Conservation (phyloP, 1,140 invertebrate species). For the Macrotrachela quadricornifera region DNA sequence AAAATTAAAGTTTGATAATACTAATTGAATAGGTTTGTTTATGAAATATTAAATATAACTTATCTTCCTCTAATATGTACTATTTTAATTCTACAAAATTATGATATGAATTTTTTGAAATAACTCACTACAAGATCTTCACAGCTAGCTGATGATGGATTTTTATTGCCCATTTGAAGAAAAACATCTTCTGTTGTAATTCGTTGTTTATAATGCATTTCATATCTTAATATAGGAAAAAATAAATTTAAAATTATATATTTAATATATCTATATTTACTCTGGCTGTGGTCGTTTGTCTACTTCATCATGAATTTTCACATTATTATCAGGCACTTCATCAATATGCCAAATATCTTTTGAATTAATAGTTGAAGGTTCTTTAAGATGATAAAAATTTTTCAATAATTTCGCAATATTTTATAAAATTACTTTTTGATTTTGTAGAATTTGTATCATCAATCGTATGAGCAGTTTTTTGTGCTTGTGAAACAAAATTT, state of each 20-base stretch:
- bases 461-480: background rate
- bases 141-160: constrained; percentile 53
- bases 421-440: background rate
- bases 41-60: no score
- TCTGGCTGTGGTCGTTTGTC: constrained; percentile 47
- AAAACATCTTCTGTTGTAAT: constrained; percentile 63
- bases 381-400: no score
- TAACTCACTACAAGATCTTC: constrained; percentile 50
- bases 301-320: constrained; percentile 32
- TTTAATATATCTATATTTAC: constrained; percentile 12
- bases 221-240: constrained; percentile 32
- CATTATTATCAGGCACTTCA: constrained; percentile 29
- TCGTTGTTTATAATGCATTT: constrained; percentile 57
- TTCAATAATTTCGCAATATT: no score
- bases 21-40: no score
- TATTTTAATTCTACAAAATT: no score
- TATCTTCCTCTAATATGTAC: no score
- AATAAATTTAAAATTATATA: background rate
- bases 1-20: no score
- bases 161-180: constrained; percentile 62
- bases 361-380: constrained; percentile 7
- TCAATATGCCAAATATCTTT: constrained; percentile 39
- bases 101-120: no score
- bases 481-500: background rate
- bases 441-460: background rate